A percentile compares a stretch with the other conserved stretches of the same genome.
phyloP scores from a whole-genome alignment of 2,888 invertebrate species.

The Eledona agricola region DNA sequence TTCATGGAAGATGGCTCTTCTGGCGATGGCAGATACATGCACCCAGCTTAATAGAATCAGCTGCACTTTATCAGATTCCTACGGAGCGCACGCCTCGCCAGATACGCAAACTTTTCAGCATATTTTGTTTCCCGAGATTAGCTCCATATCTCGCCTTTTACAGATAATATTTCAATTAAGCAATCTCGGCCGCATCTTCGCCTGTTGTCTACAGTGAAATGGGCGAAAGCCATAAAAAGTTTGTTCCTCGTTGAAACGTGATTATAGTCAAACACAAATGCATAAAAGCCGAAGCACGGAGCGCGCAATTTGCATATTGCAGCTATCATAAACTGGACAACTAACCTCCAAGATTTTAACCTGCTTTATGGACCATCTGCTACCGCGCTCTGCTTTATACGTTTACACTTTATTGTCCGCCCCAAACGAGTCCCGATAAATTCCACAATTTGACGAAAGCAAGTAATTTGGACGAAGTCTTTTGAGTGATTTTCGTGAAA shows the following conservation, averaged over 20 bases:
- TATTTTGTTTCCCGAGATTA: slow-evolving; percentile 1
- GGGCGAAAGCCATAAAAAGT: too few species aligned
- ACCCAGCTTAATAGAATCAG: slow-evolving; percentile 6
- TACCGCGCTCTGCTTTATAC: slow-evolving; percentile 5
- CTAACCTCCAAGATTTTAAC: slow-evolving; percentile 6
- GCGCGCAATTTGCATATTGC: too few species aligned
- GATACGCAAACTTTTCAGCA: slow-evolving; percentile 1
- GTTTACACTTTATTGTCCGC: slow-evolving; percentile 5
- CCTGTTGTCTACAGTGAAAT: background rate
- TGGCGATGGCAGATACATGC: slow-evolving; percentile 17
- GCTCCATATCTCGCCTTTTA: too few species aligned
- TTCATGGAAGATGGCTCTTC: slow-evolving; percentile 27
- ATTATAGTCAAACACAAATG: background rate
- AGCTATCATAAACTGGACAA: slow-evolving; percentile 4
- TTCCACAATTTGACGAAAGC: slow-evolving; percentile 1
- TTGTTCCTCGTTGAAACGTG: slow-evolving; percentile 2
- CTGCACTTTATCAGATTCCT: slow-evolving; percentile 7
- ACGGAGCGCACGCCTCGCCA: slow-evolving; percentile 4
- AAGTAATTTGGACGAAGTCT: slow-evolving; percentile 1
- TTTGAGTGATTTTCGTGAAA: slow-evolving; percentile 16
- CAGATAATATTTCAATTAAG: slow-evolving; percentile 14
- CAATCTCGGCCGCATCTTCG: background rate
- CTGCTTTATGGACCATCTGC: slow-evolving; percentile 5
- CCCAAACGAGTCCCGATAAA: slow-evolving; percentile 1
- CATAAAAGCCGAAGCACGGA: background rate